Evolutionary conservation across 1,140 invertebrate species (phyloP), one percentile per base, ranked within the genome.

Genomic region (Panagrolaimus sp.): DNA sequence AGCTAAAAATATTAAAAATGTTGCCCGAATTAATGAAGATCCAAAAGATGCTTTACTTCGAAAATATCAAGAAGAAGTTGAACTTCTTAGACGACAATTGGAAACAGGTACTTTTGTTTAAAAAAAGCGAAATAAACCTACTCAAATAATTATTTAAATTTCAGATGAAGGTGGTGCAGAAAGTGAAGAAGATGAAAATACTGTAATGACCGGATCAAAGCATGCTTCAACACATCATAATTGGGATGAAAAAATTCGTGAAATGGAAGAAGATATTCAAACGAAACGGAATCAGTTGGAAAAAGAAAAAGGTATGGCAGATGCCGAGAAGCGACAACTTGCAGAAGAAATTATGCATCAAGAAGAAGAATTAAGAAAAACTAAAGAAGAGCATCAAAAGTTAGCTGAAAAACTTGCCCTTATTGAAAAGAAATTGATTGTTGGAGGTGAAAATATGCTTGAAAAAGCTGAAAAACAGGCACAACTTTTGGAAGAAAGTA

Each of bases 1-100:
- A 66, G 94, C 95, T 1, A 98, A 99, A 85, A 94, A 92, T 81
- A 99, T 99, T 70, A 91, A 94, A 83, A 99, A 98, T 84, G 89
- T 90, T 75, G 94, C 94, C 63, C 89, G 90, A 72, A 90, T 98
- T 67, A 99, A 99, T 84, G 94, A 96, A 83, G 95, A 98, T 86
- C 93, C 95, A 0, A 97, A 97, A 81, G 94, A 98, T 86, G 94
- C 96, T 3, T 85, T 98, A 26, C 88, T 99, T 15, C 88, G 93
- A 52, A 90, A 94, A 81, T 97, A 96, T 84, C 94, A 98, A 86
- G 89, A 92, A 78, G 94, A 99, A 86, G 97, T 99, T 76, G 92
- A 93, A 78, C 90, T 92, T 26, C 86, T 98, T 4, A 89, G 89
- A 55, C 90, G 90, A 76, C 91, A 94, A 81, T 84, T 98, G 32